phyloP scores from a whole-genome alignment of 1,140 invertebrate genomes.

The Sarcophaga bullata region DNA sequence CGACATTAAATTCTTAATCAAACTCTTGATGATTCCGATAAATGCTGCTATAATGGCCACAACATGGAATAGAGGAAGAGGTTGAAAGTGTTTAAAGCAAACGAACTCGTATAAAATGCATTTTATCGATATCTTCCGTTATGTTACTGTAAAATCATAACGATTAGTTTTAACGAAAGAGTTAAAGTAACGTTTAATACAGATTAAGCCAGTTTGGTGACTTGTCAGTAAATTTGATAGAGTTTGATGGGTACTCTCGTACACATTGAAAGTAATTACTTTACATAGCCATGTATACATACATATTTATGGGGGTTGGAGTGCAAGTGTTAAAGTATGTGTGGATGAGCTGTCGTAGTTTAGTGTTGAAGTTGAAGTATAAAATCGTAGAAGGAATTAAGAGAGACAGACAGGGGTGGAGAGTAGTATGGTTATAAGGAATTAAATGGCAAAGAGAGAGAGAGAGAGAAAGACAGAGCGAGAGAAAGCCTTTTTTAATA shows the following conservation, averaged over 20 bases:
- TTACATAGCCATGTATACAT: neutral
- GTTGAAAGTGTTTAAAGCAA: no score
- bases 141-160: no score
- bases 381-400: no score
- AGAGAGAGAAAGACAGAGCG: neutral
- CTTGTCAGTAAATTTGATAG: conserved; percentile 26
- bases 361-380: neutral
- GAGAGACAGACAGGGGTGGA: no score
- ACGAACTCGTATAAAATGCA: no score
- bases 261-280: neutral
- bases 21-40: no score
- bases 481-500: neutral
- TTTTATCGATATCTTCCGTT: no score
- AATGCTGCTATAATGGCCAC: no score
- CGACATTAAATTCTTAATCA: no score
- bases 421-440: no score
- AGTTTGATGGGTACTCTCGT: conserved; percentile 24
- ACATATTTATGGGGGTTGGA: neutral
- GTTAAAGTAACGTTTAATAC: neutral
- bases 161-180: neutral
- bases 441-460: no score
- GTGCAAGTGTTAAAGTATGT: neutral
- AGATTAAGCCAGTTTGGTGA: neutral
- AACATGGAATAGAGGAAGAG: no score
- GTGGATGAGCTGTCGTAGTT: neutral